A percentile compares a stretch with the other conserved stretches of the same genome.
Conservation (phyloP, 2,113 vertebrate genomes). For the Neotragus moschatus region DNA sequence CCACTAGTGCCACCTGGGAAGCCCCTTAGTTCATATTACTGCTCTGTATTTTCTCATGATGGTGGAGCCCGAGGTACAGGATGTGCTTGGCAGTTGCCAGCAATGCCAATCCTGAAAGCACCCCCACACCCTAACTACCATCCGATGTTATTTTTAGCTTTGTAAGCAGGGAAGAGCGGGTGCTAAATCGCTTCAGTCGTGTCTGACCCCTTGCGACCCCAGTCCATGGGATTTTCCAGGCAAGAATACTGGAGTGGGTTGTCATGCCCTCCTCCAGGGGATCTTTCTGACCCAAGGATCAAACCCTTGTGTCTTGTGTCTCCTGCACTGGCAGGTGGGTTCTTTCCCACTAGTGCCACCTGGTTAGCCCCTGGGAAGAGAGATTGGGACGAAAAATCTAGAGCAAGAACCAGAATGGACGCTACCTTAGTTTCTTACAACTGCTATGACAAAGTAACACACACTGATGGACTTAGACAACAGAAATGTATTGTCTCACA, state of each 20-base stretch:
- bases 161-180: not conserved
- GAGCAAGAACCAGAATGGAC: not conserved
- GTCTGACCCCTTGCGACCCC: not conserved
- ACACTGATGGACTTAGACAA: fast-evolving
- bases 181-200: not conserved
- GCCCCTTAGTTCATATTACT: not conserved
- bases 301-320: not conserved
- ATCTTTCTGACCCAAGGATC: not conserved
- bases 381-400: too few species aligned
- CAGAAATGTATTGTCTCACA: not conserved
- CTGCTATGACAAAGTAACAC: not conserved
- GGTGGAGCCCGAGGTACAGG: fast-evolving
- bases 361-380: not conserved
- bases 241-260: not conserved
- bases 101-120: not conserved
- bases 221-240: not conserved
- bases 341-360: not conserved
- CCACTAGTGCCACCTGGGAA: not conserved
- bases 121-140: not conserved
- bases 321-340: not conserved
- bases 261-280: not conserved
- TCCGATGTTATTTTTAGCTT: not conserved
- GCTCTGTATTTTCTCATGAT: not conserved
- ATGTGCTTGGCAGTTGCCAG: not conserved
- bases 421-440: not conserved